These are phyloP conservation scores for Malthinus seriepunctatus DNA, from an alignment of 2,888 invertebrate genomes.

Conservation along the genomic window DNA sequence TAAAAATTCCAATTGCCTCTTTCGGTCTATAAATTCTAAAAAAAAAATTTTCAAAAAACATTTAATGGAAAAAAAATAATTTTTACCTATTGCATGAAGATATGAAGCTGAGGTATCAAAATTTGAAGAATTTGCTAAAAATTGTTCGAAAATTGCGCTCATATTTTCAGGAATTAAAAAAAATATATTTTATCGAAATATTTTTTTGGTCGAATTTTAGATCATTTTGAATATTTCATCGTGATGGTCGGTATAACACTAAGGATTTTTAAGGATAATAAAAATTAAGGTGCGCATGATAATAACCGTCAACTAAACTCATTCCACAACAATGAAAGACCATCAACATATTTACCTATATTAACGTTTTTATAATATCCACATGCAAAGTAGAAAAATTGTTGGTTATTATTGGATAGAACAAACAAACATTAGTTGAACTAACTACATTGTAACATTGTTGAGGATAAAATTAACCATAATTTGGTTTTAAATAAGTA, in stretches of 20 bases:
- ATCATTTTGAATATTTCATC: constrained; percentile 6
- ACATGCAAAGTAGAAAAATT: constrained; percentile 16
- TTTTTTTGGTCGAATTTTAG: no score
- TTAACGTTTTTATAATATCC: constrained; percentile 11
- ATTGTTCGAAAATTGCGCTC: no score
- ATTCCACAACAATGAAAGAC: constrained; percentile 14
- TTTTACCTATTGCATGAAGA: not conserved
- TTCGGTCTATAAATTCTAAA: not conserved
- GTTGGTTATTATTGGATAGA: constrained; percentile 5
- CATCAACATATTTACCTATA: constrained; percentile 22
- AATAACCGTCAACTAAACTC: constrained; percentile 18
- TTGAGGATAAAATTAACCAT: no score
- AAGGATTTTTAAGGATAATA: constrained; percentile 15
- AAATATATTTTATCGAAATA: no score
- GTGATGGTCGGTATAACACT: constrained; percentile 14
- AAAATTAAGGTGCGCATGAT: constrained; percentile 23
- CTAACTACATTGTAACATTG: no score
- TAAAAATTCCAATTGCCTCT: not conserved
- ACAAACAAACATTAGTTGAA: no score
- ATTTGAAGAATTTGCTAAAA: not conserved
- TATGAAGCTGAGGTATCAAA: not conserved
- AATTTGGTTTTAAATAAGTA: no score
- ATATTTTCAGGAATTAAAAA: no score
- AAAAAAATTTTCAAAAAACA: not conserved
- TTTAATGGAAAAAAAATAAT: not conserved